Base-by-base conservation (phyloP, 2,797 vertebrate species). In the Scyliorhinus canicula region DNA sequence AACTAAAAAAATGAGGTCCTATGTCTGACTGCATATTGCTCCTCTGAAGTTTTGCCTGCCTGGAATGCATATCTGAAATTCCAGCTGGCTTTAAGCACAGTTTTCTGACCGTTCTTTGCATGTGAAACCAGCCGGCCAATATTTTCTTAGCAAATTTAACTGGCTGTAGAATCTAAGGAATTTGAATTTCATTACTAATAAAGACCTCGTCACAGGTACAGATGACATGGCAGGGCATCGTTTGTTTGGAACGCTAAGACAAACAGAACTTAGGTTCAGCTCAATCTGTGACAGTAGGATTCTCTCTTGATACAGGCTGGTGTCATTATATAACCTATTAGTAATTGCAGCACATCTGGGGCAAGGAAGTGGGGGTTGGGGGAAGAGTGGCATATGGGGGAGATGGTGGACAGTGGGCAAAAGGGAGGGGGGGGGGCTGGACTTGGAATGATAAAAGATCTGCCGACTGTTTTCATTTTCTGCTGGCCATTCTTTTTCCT, bases 181-280 rank as follows among this genome's bases (percentile, higher is more conserved):
- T 24, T 63, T 52, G 71, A 44, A 44, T 84, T 60, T 93, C 74
- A 95, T 71, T 60, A 47, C 65, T 40, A 95, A 94, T 50, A 65
- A 74, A 65, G 9, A 24, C 63, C 57, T 95, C 95, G 95, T 95
- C 93, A 95, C 88, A 93, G 95, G 65, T 96, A 95, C 96, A 96
- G 96, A 95, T 96, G 95, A 93, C 95, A 95, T 95, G 91, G 95
- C 96, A 95, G 93, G 50, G 12, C 14, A 96, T 96, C 95, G 95
- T 95, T 96, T 96, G 95, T 96, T 95, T 96, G 95, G 95, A 95
- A 95, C 95, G 95, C 96, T 96, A 96, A 96, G 95, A 96, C 95
- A 95, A 96, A 86, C 95, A 96, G 95, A 96, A 96, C 95, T 96
- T 95, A 95, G 95, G 96, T 96, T 96, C 96, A 95, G 95, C 96